Percentiles rank a stretch among this genome's conserved stretches.
phyloP scores from a whole-genome alignment of 2,113 vertebrate genomes.

The Catharus minimus region DNA sequence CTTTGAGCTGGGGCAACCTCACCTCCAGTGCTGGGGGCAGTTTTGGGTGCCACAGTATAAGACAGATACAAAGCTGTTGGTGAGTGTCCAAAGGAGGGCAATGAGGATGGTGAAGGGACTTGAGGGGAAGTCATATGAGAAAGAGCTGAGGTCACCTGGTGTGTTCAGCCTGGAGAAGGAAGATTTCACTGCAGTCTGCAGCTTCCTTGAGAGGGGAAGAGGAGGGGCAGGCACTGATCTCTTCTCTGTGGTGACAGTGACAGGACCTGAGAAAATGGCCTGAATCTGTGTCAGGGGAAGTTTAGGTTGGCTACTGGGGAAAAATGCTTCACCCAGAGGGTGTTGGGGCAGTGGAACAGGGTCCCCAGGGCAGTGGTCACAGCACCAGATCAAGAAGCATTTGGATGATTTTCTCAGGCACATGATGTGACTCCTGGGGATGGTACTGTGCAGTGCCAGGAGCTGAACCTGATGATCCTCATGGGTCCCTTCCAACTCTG shows the following conservation, averaged over 20 bases:
- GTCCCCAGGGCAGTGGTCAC: background rate
- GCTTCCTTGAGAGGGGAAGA: background rate
- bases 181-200: background rate
- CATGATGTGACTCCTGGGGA: background rate
- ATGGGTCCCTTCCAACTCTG: background rate
- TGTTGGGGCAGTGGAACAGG: background rate
- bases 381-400: background rate
- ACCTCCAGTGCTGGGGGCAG: background rate
- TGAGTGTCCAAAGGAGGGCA: background rate
- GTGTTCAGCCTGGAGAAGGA: background rate
- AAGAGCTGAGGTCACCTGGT: fast-evolving
- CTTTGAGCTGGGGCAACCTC: background rate
- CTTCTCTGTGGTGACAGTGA: background rate
- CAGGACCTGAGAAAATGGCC: fast-evolving
- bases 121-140: fast-evolving
- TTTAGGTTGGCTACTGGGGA: background rate
- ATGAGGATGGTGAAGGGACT: fast-evolving
- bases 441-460: background rate
- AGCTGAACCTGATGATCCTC: background rate
- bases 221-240: background rate
- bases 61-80: fast-evolving
- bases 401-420: fast-evolving
- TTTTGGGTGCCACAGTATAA: fast-evolving
- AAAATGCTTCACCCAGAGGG: background rate
- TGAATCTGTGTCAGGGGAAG: background rate